Percentiles rank a stretch among this genome's conserved stretches.
Evolutionary conservation across 2,797 vertebrate genomes (phyloP).

Genomic region (Poliocrania exsul): DNA sequence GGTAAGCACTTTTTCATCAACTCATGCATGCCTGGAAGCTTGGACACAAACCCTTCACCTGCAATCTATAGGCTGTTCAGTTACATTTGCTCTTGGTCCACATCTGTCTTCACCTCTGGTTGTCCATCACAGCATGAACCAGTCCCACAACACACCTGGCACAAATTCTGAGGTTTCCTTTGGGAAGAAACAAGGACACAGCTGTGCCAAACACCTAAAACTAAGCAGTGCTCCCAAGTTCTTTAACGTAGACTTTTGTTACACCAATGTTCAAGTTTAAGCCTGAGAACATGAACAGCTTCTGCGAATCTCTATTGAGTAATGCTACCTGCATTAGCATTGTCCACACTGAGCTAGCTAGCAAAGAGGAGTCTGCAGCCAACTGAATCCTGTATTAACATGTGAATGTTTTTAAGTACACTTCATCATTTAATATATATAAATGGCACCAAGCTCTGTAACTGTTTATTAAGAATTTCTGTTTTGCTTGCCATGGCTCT

Average conservation of each 20-base stretch:
- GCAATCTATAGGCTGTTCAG: background rate
- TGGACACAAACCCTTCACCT: background rate
- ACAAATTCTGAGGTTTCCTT: background rate
- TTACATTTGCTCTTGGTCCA: background rate
- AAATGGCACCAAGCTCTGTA: background rate
- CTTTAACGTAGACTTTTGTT: background rate
- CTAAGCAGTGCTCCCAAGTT: background rate
- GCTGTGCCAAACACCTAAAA: background rate
- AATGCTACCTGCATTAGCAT: background rate
- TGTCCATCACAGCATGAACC: background rate
- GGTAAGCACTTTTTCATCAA: background rate
- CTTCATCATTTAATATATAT: background rate
- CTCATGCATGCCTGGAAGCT: background rate
- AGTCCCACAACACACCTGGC: background rate
- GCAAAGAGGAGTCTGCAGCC: background rate
- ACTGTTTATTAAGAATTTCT: background rate
- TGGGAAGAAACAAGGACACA: background rate
- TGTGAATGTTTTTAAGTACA: background rate
- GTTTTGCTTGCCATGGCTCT: background rate
- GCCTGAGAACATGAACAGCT: background rate
- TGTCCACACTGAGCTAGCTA: background rate
- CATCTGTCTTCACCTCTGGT: background rate
- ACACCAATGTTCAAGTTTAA: background rate
- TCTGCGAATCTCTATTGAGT: fast-evolving
- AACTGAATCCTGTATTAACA: background rate